Evolutionary conservation across 2,888 invertebrate genomes (phyloP).

Genomic region (Ellobium chinense): DNA sequence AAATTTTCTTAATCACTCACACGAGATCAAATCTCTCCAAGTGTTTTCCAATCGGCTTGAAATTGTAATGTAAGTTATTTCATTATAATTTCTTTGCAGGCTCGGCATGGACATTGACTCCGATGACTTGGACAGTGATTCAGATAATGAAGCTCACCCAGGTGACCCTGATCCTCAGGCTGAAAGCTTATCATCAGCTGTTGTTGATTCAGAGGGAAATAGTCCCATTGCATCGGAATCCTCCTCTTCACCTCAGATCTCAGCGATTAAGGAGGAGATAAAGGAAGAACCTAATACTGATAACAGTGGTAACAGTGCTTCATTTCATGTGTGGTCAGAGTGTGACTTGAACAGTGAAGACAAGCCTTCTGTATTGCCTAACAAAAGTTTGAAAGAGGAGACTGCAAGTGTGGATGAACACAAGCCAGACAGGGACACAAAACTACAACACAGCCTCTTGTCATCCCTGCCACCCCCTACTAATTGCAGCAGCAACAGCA

Average conservation of each 20-base stretch:
- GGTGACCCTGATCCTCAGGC: neutral
- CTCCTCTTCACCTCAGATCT: too few relatives aligned
- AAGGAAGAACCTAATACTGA: too few relatives aligned
- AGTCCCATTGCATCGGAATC: too few relatives aligned
- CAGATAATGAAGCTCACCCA: slow-evolving; percentile 53
- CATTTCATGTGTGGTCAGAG: neutral
- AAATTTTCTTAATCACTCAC: too few relatives aligned
- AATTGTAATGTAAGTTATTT: neutral
- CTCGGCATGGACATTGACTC: slow-evolving; percentile 65
- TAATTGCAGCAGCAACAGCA: neutral
- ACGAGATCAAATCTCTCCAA: too few relatives aligned
- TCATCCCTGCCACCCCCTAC: neutral
- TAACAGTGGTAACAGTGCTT: neutral
- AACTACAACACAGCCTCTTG: neutral
- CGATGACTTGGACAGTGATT: slow-evolving; percentile 63
- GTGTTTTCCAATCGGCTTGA: too few relatives aligned
- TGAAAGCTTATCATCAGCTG: neutral
- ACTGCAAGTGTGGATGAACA: too few relatives aligned
- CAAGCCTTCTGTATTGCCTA: too few relatives aligned
- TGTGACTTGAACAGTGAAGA: too few relatives aligned
- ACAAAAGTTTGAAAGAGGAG: too few relatives aligned
- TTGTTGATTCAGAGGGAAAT: neutral
- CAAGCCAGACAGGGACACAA: too few relatives aligned
- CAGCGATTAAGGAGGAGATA: too few relatives aligned
- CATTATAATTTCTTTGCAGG: slow-evolving; percentile 56